Conservation (phyloP, 2,888 invertebrate genomes). For the Protophormia terraenovae region DNA sequence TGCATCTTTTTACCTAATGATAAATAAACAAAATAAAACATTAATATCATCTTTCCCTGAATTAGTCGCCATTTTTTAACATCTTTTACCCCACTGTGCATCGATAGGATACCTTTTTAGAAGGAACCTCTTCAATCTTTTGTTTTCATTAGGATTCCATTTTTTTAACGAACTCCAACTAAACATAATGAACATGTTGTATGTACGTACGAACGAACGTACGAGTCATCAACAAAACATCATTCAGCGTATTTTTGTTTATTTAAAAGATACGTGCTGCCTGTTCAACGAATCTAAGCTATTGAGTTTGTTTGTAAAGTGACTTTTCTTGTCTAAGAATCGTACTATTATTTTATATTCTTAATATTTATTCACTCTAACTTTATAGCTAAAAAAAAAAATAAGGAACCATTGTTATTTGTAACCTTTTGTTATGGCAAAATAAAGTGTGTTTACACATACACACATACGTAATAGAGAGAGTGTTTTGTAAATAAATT, state of each 20-base stretch:
- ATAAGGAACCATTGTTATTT: background rate
- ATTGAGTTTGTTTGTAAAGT: background rate
- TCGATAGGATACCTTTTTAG: background rate
- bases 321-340: too few relatives aligned
- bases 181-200: constrained; percentile 24
- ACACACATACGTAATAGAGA: too few relatives aligned
- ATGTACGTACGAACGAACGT: background rate
- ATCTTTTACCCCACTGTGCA: too few relatives aligned
- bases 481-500: constrained; percentile 36
- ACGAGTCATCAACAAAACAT: background rate
- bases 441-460: too few relatives aligned
- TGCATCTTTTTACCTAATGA: too few relatives aligned
- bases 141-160: background rate
- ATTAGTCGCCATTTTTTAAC: too few relatives aligned
- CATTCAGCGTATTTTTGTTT: background rate
- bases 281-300: background rate
- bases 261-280: constrained; percentile 17
- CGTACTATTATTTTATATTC: background rate
- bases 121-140: background rate
- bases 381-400: background rate
- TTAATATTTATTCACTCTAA: background rate
- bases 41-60: too few relatives aligned
- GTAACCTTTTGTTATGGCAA: background rate
- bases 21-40: too few relatives aligned
- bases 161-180: background rate